A percentile compares a stretch with the other conserved stretches of the same genome.
phyloP scores from a whole-genome alignment of 2,113 vertebrate genomes.

The Echinops telfairi region DNA sequence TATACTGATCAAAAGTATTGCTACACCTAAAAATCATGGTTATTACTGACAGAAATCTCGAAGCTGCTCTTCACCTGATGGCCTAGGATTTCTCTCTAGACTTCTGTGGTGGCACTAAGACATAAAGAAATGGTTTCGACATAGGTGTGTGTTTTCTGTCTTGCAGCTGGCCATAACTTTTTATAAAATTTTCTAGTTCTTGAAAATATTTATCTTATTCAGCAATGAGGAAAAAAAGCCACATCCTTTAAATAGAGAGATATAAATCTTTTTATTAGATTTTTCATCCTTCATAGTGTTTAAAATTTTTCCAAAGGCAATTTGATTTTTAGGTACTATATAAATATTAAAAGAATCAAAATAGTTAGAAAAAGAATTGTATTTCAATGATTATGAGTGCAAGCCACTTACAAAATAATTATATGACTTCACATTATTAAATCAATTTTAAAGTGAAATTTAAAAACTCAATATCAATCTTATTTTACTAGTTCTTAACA shows the following conservation, averaged over 20 bases:
- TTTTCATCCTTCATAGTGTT: neutral
- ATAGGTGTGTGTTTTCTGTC: no score
- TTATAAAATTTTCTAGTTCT: no score
- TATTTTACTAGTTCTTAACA: neutral
- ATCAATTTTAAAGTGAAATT: neutral
- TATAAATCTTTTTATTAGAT: no score
- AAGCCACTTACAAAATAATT: neutral
- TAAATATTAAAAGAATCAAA: neutral
- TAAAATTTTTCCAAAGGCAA: neutral
- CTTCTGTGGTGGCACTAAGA: no score
- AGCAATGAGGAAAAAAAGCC: no score
- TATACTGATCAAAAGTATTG: conserved; percentile 3
- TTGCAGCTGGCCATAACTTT: no score
- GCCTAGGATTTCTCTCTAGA: no score
- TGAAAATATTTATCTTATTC: no score
- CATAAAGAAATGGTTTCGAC: no score
- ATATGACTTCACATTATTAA: conserved; percentile 25
- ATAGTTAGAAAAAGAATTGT: neutral
- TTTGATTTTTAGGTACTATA: neutral
- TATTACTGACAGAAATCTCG: neutral
- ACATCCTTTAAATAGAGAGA: no score
- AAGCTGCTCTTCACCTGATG: no score
- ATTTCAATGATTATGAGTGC: neutral
- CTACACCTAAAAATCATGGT: neutral
- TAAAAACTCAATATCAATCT: neutral